Percentiles rank a stretch among this genome's conserved stretches.
Conservation (phyloP, 2,888 invertebrate genomes). For the Parapristionchus giblindavisi region DNA sequence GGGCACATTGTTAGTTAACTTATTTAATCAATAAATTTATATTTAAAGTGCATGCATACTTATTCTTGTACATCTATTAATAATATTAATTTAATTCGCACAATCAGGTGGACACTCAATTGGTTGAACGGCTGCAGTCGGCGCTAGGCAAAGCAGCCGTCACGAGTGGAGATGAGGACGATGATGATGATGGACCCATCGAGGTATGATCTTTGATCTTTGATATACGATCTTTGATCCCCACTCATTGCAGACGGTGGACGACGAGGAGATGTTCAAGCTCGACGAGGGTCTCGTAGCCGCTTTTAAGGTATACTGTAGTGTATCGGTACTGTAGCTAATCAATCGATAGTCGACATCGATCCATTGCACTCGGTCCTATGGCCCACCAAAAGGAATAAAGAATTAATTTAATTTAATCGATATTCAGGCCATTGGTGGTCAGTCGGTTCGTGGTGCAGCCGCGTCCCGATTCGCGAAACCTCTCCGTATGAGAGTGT, state of each 20-base stretch:
- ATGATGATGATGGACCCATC: neutral
- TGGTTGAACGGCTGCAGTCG: constrained; percentile 49
- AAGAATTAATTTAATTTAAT: neutral
- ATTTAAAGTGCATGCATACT: no score
- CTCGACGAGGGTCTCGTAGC: constrained; percentile 54
- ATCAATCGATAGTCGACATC: neutral
- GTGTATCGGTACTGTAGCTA: neutral
- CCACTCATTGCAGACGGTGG: constrained; percentile 37
- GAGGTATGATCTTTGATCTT: no score
- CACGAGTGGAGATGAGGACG: constrained; percentile 40
- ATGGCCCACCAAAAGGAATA: no score
- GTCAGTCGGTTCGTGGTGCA: neutral
- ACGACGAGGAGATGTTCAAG: constrained; percentile 54
- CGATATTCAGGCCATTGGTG: constrained; percentile 11
- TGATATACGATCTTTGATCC: no score
- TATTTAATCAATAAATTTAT: no score
- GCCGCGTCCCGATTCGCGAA: constrained; percentile 36
- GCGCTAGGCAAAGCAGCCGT: constrained; percentile 56
- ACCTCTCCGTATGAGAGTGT: constrained; percentile 44
- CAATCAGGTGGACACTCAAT: constrained; percentile 48
- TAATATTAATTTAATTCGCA: no score
- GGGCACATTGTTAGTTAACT: no score
- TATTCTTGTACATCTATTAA: neutral
- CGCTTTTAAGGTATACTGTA: constrained; percentile 44
- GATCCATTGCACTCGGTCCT: neutral